Evolutionary conservation across 2,113 vertebrate species (phyloP).

Genomic region (Manacus vitellinus): DNA sequence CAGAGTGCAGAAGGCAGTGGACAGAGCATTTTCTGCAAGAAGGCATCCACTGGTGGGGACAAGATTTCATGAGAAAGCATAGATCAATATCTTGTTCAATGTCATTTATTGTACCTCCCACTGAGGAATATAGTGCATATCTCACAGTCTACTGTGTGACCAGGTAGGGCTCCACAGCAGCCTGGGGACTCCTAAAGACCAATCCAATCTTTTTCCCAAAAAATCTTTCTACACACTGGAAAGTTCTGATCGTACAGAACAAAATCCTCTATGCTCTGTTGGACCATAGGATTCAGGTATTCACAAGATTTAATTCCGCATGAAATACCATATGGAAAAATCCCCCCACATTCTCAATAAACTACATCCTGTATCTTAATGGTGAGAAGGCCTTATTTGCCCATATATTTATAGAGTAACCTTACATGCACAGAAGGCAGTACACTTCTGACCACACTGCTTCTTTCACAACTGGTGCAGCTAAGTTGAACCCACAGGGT

Average conservation of each 20-base stretch:
- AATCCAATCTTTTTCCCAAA: neutral
- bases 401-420: neutral
- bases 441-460: fast-evolving
- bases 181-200: neutral
- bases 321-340: neutral
- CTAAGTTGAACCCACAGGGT: neutral
- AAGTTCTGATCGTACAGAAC: neutral
- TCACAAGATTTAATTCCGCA: neutral
- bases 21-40: neutral
- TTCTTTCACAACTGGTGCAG: neutral
- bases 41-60: neutral
- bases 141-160: neutral
- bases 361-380: neutral
- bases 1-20: neutral
- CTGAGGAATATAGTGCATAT: neutral
- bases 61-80: neutral
- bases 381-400: neutral
- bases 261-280: neutral
- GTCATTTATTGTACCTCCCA: neutral
- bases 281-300: neutral
- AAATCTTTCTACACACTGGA: neutral
- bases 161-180: neutral
- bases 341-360: neutral
- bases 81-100: neutral
- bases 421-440: neutral